Base-by-base conservation (phyloP, 2,113 vertebrate species). In the Scortum barcoo region DNA sequence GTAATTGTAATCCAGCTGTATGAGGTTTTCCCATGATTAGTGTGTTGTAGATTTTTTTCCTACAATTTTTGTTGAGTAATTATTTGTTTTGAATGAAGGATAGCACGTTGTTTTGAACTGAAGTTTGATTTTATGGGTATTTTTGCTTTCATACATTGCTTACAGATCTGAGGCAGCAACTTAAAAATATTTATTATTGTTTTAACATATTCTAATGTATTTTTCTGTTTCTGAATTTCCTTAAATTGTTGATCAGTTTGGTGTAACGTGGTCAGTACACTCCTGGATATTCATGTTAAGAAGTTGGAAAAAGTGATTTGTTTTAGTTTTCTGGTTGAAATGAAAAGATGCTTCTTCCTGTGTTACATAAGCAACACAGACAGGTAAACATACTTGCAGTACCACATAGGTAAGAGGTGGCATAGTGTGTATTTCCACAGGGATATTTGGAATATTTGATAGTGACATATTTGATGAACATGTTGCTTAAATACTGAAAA, bases 351-450 rank as follows among this genome's bases (percentile, higher is more conserved):
- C 30, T 36, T 33, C 13, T 24, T 51, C 36, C 69, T 17, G 73
- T 87, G 61, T 80, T 56, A 61, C 65, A 79, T 66, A 60, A 86
- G 69, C 44, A 70, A 17, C 54, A 53, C 54, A 88, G 44, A 69
- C 44, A 87, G 46, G 80, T 78, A 74, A 79, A 84, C n/a, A 74
- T 54, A 76, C 72, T 53, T 84, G 73, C 79, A 92, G 63, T 76
- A 76, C 74, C 71, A 76, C 36, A 66, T 38, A 56, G 48, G 46
- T 48, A 44, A 86, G 53, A 81, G 44, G 61, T 67, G 70, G 66
- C 58, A 79, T 66, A 38, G 20, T 74, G 40, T 54, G 50, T 71
- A 13, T 79, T 65, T 69, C 2, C 54, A 72, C 48, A 61, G 7
- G 71, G 70, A 58, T 75, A 68, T 66, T 48, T 57, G 6, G 14